phyloP scores from a whole-genome alignment of 2,113 vertebrate genomes.

The Tragelaphus imberbis region DNA sequence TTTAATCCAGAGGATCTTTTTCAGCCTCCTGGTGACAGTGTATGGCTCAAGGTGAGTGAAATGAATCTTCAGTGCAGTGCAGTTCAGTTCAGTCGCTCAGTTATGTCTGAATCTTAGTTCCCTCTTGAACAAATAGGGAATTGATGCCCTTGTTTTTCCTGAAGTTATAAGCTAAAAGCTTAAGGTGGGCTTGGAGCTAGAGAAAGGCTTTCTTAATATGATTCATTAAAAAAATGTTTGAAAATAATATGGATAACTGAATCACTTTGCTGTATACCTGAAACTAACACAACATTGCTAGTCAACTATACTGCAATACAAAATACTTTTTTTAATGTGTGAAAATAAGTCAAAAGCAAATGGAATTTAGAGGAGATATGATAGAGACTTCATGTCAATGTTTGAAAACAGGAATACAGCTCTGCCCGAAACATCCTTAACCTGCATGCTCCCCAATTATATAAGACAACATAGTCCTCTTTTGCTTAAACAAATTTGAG shows the following conservation, averaged over 20 bases:
- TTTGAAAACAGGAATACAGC: not conserved
- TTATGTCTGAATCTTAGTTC: not conserved
- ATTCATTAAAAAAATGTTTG: not conserved
- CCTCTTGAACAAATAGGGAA: not conserved
- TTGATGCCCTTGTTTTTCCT: not conserved
- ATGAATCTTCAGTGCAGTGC: not conserved
- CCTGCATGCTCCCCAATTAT: not conserved
- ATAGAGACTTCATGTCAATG: accelerated
- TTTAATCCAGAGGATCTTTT: not conserved
- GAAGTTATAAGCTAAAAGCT: not conserved
- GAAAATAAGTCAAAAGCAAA: not conserved
- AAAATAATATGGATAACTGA: not conserved
- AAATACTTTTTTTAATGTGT: not conserved
- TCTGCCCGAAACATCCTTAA: not conserved
- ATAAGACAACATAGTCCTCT: not conserved
- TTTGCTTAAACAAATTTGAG: not conserved
- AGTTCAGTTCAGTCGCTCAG: not conserved
- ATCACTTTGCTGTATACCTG: not conserved
- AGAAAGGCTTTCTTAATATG: not conserved
- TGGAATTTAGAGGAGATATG: not conserved
- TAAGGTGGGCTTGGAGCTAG: not conserved
- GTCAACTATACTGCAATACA: not conserved
- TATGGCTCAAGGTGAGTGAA: not conserved
- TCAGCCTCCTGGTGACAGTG: not conserved
- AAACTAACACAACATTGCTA: not conserved